These are phyloP conservation scores for Ornithoptera alexandrae DNA, from an alignment of 2,888 invertebrate genomes.

Conservation along the genomic window DNA sequence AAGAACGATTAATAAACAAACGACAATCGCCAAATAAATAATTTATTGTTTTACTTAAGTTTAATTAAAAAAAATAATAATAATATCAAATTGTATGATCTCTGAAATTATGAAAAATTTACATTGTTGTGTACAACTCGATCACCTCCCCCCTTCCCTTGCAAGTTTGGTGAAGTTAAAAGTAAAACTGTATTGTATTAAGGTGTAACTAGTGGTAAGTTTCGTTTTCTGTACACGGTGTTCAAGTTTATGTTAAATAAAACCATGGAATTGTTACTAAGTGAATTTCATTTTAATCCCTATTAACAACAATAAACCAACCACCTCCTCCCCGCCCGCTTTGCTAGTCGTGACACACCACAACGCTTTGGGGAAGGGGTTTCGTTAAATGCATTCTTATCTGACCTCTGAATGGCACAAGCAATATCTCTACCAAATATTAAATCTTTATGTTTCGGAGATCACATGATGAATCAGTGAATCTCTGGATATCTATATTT, in stretches of 20 bases:
- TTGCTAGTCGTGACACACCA: too few relatives aligned
- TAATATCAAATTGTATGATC: constrained; percentile 36
- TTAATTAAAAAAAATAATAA: constrained; percentile 23
- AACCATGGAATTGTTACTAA: constrained; percentile 51
- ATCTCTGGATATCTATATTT: too few relatives aligned
- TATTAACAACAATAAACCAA: background rate
- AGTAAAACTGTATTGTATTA: constrained; percentile 7
- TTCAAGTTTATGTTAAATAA: constrained; percentile 59
- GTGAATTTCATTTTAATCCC: background rate
- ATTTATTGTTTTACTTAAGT: constrained; percentile 26
- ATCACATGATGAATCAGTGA: too few relatives aligned
- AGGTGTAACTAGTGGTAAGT: constrained; percentile 39
- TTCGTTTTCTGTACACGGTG: constrained; percentile 46
- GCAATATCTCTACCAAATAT: too few relatives aligned
- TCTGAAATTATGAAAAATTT: constrained; percentile 33
- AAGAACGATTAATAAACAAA: background rate
- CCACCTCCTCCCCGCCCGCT: too few relatives aligned
- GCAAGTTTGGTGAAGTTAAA: constrained; percentile 3
- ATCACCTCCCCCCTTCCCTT: background rate
- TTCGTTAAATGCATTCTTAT: too few relatives aligned
- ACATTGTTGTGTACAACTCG: constrained; percentile 21
- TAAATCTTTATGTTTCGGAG: too few relatives aligned
- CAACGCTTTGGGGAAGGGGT: too few relatives aligned
- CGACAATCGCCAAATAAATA: constrained; percentile 31
- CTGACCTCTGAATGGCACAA: too few relatives aligned